Conservation (phyloP, 2,888 invertebrate genomes). For the Panzeria rudis region DNA sequence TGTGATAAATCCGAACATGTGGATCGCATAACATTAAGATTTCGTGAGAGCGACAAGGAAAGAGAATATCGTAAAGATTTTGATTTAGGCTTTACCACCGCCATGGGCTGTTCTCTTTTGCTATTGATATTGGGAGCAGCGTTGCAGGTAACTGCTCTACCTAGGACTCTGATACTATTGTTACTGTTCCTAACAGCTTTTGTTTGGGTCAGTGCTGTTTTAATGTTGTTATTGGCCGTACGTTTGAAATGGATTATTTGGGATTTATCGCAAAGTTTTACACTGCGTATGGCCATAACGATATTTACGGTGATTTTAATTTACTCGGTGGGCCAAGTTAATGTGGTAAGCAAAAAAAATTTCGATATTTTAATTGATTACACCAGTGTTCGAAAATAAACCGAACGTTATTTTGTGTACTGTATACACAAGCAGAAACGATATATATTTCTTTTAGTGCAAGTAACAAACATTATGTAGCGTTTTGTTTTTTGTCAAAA, state of each 20-base stretch:
- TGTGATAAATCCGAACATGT: slow-evolving; percentile 95
- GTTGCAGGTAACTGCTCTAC: slow-evolving; percentile 90
- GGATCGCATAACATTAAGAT: slow-evolving; percentile 92
- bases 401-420: background rate
- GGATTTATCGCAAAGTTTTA: slow-evolving; percentile 93
- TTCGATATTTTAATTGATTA: background rate
- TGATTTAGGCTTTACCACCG: slow-evolving; percentile 93
- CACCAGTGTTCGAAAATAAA: background rate
- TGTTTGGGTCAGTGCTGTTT: slow-evolving; percentile 94
- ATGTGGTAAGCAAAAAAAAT: slow-evolving; percentile 89
- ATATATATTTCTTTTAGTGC: too few relatives aligned
- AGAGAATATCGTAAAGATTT: slow-evolving; percentile 94
- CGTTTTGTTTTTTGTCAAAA: too few relatives aligned
- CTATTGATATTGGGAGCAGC: slow-evolving; percentile 90
- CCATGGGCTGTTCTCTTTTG: slow-evolving; percentile 90
- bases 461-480: too few relatives aligned
- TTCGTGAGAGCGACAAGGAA: slow-evolving; percentile 93
- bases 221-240: slow-evolving; percentile 93
- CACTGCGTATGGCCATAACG: slow-evolving; percentile 92
- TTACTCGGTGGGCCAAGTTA: slow-evolving; percentile 95
- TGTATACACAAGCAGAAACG: too few relatives aligned
- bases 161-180: slow-evolving; percentile 92
- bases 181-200: slow-evolving; percentile 94
- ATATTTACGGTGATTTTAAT: slow-evolving; percentile 94
- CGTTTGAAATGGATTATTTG: slow-evolving; percentile 92